Evolutionary conservation across 1,140 invertebrate genomes (phyloP).

Genomic region (Drosophila bipectinata): DNA sequence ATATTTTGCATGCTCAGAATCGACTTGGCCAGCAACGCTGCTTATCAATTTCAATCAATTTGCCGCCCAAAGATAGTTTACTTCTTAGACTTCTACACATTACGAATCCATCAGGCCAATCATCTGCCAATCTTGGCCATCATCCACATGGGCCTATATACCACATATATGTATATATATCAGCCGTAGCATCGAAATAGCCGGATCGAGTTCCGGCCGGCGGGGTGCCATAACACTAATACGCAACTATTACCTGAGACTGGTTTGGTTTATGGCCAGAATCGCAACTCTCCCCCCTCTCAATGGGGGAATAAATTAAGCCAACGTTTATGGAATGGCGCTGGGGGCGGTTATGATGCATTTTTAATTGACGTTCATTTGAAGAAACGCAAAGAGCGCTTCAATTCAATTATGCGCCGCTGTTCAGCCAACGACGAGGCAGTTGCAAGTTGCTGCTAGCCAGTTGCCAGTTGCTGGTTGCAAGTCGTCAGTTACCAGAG

Average conservation of each 20-base stretch:
- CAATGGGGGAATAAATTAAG: conserved; percentile 69
- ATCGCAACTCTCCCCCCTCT: conserved; percentile 15
- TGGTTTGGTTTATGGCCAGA: conserved; percentile 59
- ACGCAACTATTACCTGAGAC: conserved; percentile 59
- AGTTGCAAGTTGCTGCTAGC: conserved; percentile 14
- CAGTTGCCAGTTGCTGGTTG: neutral
- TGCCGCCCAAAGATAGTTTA: conserved; percentile 26
- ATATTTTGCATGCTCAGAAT: conserved; percentile 32
- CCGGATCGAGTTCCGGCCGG: conserved; percentile 18
- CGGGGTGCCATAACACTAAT: conserved; percentile 44
- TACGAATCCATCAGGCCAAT: conserved; percentile 44
- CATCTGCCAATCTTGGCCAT: conserved; percentile 13
- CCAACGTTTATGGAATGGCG: conserved; percentile 76
- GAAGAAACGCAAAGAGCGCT: conserved; percentile 73
- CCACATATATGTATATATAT: neutral
- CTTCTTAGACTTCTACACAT: conserved; percentile 33
- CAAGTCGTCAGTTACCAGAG: conserved; percentile 10
- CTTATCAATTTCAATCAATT: conserved; percentile 59
- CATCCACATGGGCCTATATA: neutral
- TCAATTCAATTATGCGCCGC: conserved; percentile 74
- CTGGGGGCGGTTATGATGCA: conserved; percentile 79
- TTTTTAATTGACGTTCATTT: conserved; percentile 82
- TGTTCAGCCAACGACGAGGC: neutral
- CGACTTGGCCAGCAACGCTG: neutral
- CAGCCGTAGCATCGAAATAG: neutral